Base-by-base conservation (phyloP, 1,140 invertebrate genomes). In the Hyles euphorbiae region DNA sequence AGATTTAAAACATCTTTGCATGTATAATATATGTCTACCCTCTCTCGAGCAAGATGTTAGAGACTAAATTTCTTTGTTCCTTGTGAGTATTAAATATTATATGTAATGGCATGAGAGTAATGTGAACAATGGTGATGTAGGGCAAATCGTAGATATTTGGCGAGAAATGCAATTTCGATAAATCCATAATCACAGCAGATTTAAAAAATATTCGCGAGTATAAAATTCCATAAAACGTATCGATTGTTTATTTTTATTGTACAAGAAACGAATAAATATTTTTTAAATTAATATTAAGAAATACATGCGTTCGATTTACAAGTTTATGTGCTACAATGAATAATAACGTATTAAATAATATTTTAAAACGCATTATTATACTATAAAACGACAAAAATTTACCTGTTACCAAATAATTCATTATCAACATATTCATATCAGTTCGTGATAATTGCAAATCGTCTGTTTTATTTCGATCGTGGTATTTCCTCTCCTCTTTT, bases 401-500 rank as follows among this genome's bases (percentile, higher is more conserved):
- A 97, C 97, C 97, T 90, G 97, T 98, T 2, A 99, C 97, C 67
- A 99, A 91, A 89, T 99, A 99, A 89, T 99, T 98, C 98, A 99
- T 99, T 58, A 99, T 98, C 45, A 99, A 91, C 83, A 96, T 96
- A 83, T 99, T 99, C 95, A 99, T 98, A 71, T 98, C 96, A 48
- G 94, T 92, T 68, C 97, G 91, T 50, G 96, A 96, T 66, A 98
- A 94, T 64, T 96, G 95, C 51, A 96, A 92, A 60, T 92, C 92
- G 74, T 96, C 95, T 3, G 78, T 66, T 74, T 85, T 87, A n/a
- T 67, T 82, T 7, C 83, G 81, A 47, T 82, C 80, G 32, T 85
- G 76, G 56, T 82, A 76, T 72, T 88, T 89, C n/a, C 81, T 68
- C 55, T 84, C 87, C n/a, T 80, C 76, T 67, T 83, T 86, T 46